phyloP scores from a whole-genome alignment of 2,888 invertebrate genomes.

The Lasioglossum lativentre region DNA sequence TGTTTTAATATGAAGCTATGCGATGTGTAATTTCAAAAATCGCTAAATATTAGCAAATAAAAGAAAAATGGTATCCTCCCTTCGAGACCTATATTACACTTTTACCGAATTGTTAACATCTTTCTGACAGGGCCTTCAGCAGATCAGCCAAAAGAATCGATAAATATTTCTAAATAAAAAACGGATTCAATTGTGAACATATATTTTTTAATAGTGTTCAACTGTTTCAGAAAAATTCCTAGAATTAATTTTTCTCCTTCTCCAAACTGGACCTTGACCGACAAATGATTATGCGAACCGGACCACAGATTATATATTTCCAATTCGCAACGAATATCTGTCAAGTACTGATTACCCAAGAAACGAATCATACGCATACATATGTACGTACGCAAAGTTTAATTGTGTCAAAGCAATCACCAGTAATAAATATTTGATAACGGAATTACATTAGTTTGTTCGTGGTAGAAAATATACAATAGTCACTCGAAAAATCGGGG shows the following conservation, averaged over 20 bases:
- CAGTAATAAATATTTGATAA: neutral
- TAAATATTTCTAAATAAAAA: neutral
- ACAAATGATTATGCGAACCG: neutral
- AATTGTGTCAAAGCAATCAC: neutral
- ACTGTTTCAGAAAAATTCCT: neutral
- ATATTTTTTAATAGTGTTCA: neutral
- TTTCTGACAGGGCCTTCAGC: neutral
- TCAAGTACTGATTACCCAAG: neutral
- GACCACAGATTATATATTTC: neutral
- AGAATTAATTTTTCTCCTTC: neutral
- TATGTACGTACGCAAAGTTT: neutral
- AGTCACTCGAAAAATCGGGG: neutral
- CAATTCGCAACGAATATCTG: neutral
- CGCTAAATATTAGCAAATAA: neutral
- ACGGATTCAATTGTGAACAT: neutral
- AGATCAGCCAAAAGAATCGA: neutral
- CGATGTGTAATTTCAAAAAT: neutral
- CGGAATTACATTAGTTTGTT: neutral
- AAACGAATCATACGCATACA: neutral
- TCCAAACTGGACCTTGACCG: neutral
- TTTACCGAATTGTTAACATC: neutral
- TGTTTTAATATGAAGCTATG: neutral
- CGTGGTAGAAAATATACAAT: neutral
- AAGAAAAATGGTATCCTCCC: neutral
- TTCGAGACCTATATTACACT: no score